Conservation (phyloP, 92 coral and sea anemone genomes). For the Parazoanthus darwini region DNA sequence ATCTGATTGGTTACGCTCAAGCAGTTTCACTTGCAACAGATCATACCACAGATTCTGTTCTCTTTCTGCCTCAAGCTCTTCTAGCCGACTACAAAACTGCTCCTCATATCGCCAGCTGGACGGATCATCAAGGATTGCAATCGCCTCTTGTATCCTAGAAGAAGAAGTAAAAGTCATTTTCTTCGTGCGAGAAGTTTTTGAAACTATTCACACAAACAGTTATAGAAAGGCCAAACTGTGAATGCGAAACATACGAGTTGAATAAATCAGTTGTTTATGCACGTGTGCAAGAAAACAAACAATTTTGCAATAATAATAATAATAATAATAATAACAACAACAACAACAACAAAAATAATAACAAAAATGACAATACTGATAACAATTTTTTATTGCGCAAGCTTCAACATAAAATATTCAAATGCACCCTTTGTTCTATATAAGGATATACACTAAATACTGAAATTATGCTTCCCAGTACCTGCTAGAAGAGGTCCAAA, state of each 20-base stretch:
- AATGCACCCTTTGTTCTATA: no score
- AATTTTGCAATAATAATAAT: no score
- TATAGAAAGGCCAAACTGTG: not conserved
- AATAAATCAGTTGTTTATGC: no score
- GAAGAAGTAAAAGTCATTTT: not conserved
- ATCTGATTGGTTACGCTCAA: not conserved
- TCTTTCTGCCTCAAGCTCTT: slow-evolving; percentile 4
- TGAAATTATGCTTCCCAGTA: no score
- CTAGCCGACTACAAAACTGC: slow-evolving; percentile 10
- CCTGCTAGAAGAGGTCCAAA: no score
- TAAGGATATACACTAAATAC: no score
- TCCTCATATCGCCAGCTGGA: not conserved
- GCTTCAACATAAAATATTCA: no score
- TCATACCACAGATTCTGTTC: not conserved
- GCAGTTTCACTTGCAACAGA: not conserved
- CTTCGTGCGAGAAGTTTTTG: not conserved
- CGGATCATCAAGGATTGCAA: not conserved
- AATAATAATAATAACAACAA: no score
- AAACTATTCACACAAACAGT: not conserved
- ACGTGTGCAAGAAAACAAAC: no score
- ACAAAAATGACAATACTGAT: not conserved
- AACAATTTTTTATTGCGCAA: no score
- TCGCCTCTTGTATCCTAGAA: not conserved
- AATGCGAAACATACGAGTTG: no score
- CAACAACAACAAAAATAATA: no score